Evolutionary conservation across 37 sponge, comb jelly and placozoan genomes (phyloP), one percentile per base, ranked within the genome.

Genomic region (Beroe ovata): DNA sequence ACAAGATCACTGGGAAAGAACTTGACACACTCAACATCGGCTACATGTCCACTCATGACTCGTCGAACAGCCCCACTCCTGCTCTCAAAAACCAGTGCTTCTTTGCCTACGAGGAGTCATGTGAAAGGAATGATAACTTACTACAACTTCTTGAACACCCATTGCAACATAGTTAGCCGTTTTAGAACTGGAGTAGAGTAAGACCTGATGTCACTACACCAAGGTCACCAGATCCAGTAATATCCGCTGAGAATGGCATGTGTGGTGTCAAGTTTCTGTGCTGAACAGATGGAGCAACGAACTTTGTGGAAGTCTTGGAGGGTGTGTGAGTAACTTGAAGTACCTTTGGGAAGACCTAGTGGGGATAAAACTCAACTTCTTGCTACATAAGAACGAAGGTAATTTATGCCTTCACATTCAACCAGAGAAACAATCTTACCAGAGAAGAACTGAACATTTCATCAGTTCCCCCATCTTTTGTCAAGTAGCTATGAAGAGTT

Each of bases 1-100:
- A 96, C 97, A 20, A 92, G 71, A 8, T 95, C 95, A 1, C 95
- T 94, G 41, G 97, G 97, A 88, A 94, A 96, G 93, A 94, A 96
- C 64, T 90, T 72, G 38, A 95, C 93, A 14, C 89, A 90, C 64
- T 92, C 81, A 6, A 94, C 95, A 66, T 96, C 97, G 6, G 89
- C 91, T 11, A 93, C 88, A 77, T 96, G 97, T 0, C 97, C 97
- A 18, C 90, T 88, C 54, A 96, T 60, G 29, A n/a, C 47, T 0
- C 97, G 90, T 90, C 92, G 64, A 0, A 88, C 71, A 30, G 29
- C 33, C 1, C 84, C 84, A 8, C 28, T 77, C 8, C 23, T 16
- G 18, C 54, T 36, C 33, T 77, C 84, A 77, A 77, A 77, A 25
- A 77, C 54, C 47, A 77, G 2, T 1, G 41, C 23, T 3, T 77